These are phyloP conservation scores for Clarias platycephalus DNA, from an alignment of 2,797 vertebrate species.

Conservation along the genomic window DNA sequence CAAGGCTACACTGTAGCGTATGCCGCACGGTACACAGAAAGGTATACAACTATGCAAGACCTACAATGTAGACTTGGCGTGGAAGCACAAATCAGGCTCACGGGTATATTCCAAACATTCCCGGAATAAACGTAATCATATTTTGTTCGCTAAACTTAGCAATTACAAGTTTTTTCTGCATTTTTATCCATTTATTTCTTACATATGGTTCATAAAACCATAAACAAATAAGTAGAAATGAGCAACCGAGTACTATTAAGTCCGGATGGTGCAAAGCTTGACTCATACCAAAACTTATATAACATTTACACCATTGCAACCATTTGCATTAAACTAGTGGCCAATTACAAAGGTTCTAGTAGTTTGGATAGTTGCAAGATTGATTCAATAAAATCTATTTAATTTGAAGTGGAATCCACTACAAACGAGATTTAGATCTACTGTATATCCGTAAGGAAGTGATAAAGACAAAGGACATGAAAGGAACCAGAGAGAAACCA, in stretches of 20 bases:
- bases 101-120: too few species aligned
- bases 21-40: too few species aligned
- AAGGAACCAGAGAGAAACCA: neutral
- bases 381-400: neutral
- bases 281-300: neutral
- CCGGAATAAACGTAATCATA: neutral
- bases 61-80: too few species aligned
- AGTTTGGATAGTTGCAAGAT: neutral
- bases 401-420: neutral
- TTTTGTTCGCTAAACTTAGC: neutral
- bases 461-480: neutral
- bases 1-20: too few species aligned
- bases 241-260: neutral
- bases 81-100: too few species aligned
- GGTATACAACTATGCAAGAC: too few species aligned
- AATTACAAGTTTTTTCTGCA: neutral
- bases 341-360: neutral
- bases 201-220: neutral
- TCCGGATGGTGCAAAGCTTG: neutral
- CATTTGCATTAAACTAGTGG: neutral
- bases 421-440: neutral
- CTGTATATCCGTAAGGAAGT: neutral
- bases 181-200: neutral
- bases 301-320: too few species aligned
- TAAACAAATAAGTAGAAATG: neutral